These are phyloP conservation scores for Dermolepida albohirtum DNA, from an alignment of 2,888 invertebrate species.

Conservation along the genomic window DNA sequence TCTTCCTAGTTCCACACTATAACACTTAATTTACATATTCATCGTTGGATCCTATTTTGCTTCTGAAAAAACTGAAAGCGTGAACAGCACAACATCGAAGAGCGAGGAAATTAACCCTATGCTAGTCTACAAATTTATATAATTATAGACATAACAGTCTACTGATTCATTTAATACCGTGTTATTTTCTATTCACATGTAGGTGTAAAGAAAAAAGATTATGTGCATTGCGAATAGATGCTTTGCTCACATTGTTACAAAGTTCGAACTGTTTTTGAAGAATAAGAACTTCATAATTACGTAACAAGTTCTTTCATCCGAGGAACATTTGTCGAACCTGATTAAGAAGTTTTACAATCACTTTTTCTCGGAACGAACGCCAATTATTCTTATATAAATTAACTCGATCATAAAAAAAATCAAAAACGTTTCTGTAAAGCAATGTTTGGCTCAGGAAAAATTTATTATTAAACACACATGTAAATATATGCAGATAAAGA, in stretches of 20 bases:
- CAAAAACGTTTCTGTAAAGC: too few relatives aligned
- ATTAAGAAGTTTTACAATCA: slow-evolving; percentile 8
- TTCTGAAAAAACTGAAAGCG: slow-evolving; percentile 10
- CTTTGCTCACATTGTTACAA: slow-evolving; percentile 2
- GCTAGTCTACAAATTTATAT: slow-evolving; percentile 26
- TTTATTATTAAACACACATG: too few relatives aligned
- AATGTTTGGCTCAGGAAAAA: too few relatives aligned
- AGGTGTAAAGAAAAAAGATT: slow-evolving; percentile 33
- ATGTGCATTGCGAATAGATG: slow-evolving; percentile 19
- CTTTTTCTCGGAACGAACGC: slow-evolving; percentile 22
- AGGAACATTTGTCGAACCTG: slow-evolving; percentile 18
- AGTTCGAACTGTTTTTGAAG: slow-evolving; percentile 19
- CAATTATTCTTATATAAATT: too few relatives aligned
- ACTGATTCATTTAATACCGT: slow-evolving; percentile 31
- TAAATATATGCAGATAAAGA: too few relatives aligned
- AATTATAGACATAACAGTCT: slow-evolving; percentile 36
- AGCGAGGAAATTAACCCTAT: slow-evolving; percentile 31
- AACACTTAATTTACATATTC: slow-evolving; percentile 27
- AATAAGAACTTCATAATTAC: slow-evolving; percentile 14
- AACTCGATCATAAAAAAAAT: too few relatives aligned
- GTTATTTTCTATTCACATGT: slow-evolving; percentile 35
- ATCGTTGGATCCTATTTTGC: slow-evolving; percentile 4
- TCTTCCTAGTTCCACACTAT: slow-evolving; percentile 7
- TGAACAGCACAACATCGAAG: slow-evolving; percentile 12
- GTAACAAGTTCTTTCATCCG: slow-evolving; percentile 14